phyloP scores from a whole-genome alignment of 2,888 invertebrate species.

The Dascillus cervinus region DNA sequence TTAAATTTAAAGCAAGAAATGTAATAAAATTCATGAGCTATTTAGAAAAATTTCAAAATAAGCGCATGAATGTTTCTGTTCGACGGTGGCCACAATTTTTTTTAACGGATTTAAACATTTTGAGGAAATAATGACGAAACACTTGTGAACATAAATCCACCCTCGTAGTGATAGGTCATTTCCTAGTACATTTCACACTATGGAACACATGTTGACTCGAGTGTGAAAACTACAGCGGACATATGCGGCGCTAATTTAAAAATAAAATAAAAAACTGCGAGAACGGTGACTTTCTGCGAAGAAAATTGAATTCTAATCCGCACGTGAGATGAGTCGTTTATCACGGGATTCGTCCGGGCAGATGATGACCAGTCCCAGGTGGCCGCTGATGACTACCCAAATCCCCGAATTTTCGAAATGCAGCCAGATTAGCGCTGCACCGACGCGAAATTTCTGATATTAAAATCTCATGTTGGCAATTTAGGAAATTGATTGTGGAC shows the following conservation, averaged over 20 bases:
- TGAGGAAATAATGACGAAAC: constrained; percentile 33
- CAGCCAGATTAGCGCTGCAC: not conserved
- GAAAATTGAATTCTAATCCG: constrained; percentile 12
- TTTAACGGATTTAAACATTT: constrained; percentile 8
- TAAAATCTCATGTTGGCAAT: constrained; percentile 20
- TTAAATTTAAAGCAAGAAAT: too few species aligned
- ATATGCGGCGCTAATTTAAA: too few species aligned
- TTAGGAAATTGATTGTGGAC: constrained; percentile 24
- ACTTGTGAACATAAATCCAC: constrained; percentile 33
- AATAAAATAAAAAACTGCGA: too few species aligned
- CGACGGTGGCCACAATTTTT: too few species aligned
- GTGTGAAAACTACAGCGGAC: too few species aligned
- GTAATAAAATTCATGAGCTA: too few species aligned
- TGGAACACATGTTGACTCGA: constrained; percentile 29
- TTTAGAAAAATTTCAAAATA: too few species aligned
- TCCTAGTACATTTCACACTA: constrained; percentile 32
- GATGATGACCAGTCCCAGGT: constrained; percentile 27
- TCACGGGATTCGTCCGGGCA: constrained; percentile 18
- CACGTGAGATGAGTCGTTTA: constrained; percentile 17
- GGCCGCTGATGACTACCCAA: constrained; percentile 16
- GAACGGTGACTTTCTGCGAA: too few species aligned
- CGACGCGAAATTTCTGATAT: constrained; percentile 2
- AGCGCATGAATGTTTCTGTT: too few species aligned
- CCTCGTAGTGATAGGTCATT: constrained; percentile 26
- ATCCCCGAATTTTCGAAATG: constrained; percentile 15